Percentiles rank a stretch among this genome's conserved stretches.
phyloP scores from a whole-genome alignment of 2,888 invertebrate genomes.

The Epinotia nisella region DNA sequence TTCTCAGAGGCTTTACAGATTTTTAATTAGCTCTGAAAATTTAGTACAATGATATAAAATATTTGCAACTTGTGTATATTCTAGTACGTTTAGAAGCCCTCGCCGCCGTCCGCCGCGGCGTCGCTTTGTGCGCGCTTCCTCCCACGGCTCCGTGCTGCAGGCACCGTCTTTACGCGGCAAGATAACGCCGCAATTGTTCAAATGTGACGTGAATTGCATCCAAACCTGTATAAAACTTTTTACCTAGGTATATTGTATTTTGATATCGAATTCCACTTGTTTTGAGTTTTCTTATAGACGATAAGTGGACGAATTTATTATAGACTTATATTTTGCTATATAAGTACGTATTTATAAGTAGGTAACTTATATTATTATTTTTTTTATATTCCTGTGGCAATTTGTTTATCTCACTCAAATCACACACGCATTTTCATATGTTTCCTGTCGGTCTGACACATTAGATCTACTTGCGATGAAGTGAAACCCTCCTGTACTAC shows the following conservation, averaged over 20 bases:
- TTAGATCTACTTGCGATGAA: no score
- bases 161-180: constrained; percentile 34
- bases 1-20: not conserved
- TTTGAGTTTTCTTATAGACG: no score
- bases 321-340: not conserved
- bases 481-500: no score
- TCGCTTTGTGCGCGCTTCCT: constrained; percentile 38
- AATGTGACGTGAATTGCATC: constrained; percentile 11
- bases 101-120: constrained; percentile 21
- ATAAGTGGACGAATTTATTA: no score
- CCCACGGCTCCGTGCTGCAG: constrained; percentile 22
- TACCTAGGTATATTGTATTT: not conserved
- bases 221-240: not conserved
- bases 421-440: no score
- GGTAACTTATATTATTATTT: no score
- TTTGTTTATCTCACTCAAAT: no score
- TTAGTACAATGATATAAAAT: not conserved
- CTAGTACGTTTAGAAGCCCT: constrained; percentile 16
- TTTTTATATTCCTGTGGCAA: no score
- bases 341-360: no score
- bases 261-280: not conserved
- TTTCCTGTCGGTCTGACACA: no score
- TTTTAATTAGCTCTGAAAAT: not conserved
- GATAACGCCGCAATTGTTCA: constrained; percentile 38
- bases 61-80: not conserved